Base-by-base conservation (phyloP, 2,888 invertebrate genomes). In the Drosophila subquinaria region DNA sequence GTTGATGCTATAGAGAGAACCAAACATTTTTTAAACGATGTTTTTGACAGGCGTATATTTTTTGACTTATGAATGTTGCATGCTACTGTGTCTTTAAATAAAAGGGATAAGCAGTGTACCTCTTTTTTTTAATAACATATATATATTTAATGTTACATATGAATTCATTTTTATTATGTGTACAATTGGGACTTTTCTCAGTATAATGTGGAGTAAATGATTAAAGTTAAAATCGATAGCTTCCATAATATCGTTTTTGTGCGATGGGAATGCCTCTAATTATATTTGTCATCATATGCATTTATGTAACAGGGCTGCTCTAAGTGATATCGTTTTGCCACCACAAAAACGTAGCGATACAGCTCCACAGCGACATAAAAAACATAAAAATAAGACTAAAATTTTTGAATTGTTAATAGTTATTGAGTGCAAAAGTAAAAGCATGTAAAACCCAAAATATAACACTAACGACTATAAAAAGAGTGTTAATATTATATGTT, bases 321-420 rank as follows among this genome's bases (percentile, higher is more conserved):
- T n/a, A 5, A 0, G 2, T 11, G 2, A 4, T 57, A 61, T 78
- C 78, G 74, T 3, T 33, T 10, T 8, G 11, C 76, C 74, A 40
- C 76, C 76, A 63, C 61, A 40, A 57, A 61, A 63, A 17, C 60
- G 77, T 73, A 65, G 70, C 76, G 76, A 77, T 77, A 57, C 71
- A 77, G 63, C 74, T 57, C 51, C 56, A 74, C 63, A 74, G 78
- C 74, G 74, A 76, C 74, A 78, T 66, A 73, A 73, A 74, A 77
- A 77, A 77, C 78, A 78, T 64, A 59, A 74, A 74, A 77, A 78
- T 77, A 77, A 67, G 56, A 40, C 42, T 30, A 47, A 57, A 57
- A 53, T 64, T 59, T 55, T 77, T 73, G 55, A 70, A 70, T 67
- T 70, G 42, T 55, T 74, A 30, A 55, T 65, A 47, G 36, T 63